phyloP scores from a whole-genome alignment of 1,140 invertebrate species.

The Phthorimaea operculella region DNA sequence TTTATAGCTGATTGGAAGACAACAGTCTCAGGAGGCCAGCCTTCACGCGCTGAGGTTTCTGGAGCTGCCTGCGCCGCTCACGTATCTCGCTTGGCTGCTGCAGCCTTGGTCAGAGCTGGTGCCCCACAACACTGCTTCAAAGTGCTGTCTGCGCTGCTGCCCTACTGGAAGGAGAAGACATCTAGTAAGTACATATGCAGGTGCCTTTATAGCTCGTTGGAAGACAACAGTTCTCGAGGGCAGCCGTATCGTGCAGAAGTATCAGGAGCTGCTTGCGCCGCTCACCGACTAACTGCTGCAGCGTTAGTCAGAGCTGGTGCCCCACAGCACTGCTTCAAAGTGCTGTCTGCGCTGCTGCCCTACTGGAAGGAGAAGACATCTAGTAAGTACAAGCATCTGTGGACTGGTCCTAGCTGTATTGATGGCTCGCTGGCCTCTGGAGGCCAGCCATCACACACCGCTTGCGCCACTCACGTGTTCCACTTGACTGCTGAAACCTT shows the following conservation, averaged over 20 bases:
- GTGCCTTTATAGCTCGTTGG: slow-evolving; percentile 82
- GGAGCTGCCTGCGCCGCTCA: slow-evolving; percentile 78
- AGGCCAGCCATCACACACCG: slow-evolving; percentile 22
- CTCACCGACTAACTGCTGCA: slow-evolving; percentile 83
- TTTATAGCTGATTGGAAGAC: slow-evolving; percentile 80
- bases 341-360: slow-evolving; percentile 82
- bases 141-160: slow-evolving; percentile 81
- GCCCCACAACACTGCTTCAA: slow-evolving; percentile 86
- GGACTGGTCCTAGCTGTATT: slow-evolving; percentile 80
- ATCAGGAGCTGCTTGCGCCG: slow-evolving; percentile 73
- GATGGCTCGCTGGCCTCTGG: slow-evolving; percentile 75
- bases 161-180: slow-evolving; percentile 79
- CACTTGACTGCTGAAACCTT: slow-evolving; percentile 82
- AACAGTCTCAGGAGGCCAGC: slow-evolving; percentile 21
- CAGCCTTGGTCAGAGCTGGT: slow-evolving; percentile 79
- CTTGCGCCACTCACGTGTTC: slow-evolving; percentile 85
- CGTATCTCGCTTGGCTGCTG: slow-evolving; percentile 84
- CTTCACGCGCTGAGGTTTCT: slow-evolving; percentile 25
- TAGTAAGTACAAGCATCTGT: no score
- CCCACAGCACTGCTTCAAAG: slow-evolving; percentile 83
- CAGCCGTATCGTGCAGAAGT: slow-evolving; percentile 25
- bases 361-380: slow-evolving; percentile 77
- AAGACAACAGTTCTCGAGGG: slow-evolving; percentile 62
- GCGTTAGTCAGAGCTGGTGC: slow-evolving; percentile 82
- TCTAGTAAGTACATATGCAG: slow-evolving; percentile 61